A percentile compares a stretch with the other conserved stretches of the same genome.
These are phyloP conservation scores for Leptestheria dahalacensis DNA, from an alignment of 1,140 invertebrate genomes.

Conservation along the genomic window DNA sequence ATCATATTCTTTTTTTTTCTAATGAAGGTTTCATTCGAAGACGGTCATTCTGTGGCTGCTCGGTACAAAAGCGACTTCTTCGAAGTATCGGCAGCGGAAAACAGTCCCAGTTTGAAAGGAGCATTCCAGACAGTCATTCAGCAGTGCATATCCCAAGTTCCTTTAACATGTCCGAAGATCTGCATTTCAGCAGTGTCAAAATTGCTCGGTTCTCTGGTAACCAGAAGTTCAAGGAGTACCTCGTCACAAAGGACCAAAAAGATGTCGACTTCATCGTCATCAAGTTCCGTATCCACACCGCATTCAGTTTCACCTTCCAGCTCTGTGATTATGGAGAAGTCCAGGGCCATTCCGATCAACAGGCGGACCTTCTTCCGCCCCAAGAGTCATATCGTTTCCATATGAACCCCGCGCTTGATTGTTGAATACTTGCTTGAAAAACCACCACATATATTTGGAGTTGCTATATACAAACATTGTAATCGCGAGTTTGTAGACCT, in stretches of 20 bases:
- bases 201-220: background rate
- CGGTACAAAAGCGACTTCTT: background rate
- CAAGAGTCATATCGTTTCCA: background rate
- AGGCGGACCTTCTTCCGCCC: background rate
- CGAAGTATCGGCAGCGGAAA: conserved; percentile 8
- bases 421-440: too few species aligned
- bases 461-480: too few species aligned
- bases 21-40: background rate
- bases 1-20: too few species aligned
- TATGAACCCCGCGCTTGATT: too few species aligned
- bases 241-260: background rate
- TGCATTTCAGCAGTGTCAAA: conserved; percentile 1
- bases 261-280: background rate
- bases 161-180: background rate
- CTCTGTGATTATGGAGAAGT: background rate
- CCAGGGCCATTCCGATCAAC: background rate
- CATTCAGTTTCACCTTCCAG: background rate
- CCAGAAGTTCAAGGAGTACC: background rate
- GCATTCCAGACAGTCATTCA: conserved; percentile 5
- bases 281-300: background rate
- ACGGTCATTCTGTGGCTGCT: background rate
- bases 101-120: background rate
- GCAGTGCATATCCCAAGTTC: background rate
- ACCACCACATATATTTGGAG: too few species aligned
- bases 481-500: too few species aligned